Conservation (phyloP, 2,113 vertebrate species). For the Vidua chalybeata region DNA sequence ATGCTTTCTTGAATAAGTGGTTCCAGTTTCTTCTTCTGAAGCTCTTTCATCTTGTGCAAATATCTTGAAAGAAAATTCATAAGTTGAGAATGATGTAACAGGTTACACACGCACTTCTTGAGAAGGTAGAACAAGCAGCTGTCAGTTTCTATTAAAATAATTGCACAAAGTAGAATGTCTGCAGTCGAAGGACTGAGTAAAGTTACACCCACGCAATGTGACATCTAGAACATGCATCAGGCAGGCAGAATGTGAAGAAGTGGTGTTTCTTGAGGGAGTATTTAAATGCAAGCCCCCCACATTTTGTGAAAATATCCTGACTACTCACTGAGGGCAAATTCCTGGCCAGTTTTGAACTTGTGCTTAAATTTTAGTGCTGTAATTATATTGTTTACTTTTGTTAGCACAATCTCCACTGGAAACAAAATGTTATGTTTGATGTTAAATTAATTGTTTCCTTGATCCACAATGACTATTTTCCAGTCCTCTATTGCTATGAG, state of each 20-base stretch:
- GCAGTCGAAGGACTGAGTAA: background rate
- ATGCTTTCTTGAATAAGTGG: background rate
- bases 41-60: background rate
- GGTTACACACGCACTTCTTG: background rate
- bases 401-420: background rate
- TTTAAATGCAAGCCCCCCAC: background rate
- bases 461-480: background rate
- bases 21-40: background rate
- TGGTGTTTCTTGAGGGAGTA: background rate
- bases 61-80: background rate
- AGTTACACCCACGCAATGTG: background rate
- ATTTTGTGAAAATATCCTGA: background rate
- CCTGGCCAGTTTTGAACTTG: background rate
- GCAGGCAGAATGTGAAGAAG: background rate
- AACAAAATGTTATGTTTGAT: background rate
- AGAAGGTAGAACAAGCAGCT: background rate
- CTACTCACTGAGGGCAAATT: background rate
- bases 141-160: constrained; percentile 5
- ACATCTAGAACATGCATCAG: background rate
- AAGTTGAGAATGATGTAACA: background rate
- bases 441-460: background rate
- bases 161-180: background rate
- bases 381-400: background rate
- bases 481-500: background rate
- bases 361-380: background rate